Conservation (phyloP, 1,140 invertebrate genomes). For the Diplogasteroides magnus region DNA sequence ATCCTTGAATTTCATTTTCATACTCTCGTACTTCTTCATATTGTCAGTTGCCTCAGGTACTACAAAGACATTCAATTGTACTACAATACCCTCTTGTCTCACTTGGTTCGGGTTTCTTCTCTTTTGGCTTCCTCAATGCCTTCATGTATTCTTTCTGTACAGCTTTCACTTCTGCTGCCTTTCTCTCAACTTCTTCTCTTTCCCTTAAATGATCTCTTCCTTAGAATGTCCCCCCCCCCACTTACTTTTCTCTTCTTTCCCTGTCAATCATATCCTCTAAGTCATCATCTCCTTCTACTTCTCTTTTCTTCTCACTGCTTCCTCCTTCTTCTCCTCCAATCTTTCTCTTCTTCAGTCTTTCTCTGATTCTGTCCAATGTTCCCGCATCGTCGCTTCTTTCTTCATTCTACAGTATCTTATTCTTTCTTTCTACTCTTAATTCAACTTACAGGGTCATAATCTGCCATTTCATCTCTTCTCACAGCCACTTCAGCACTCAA, state of each 20-base stretch:
- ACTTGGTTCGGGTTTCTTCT: conserved; percentile 30
- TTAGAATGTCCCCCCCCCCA: conserved; percentile 53
- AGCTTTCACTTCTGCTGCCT: conserved; percentile 46
- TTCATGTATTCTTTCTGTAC: conserved; percentile 50
- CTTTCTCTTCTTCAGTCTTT: conserved; percentile 20
- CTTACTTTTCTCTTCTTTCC: conserved; percentile 43
- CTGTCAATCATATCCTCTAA: conserved; percentile 28
- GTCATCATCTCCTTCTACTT: conserved; percentile 26
- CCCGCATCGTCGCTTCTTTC: conserved; percentile 4
- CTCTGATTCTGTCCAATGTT: conserved; percentile 3
- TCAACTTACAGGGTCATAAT: conserved; percentile 57
- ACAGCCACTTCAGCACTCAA: conserved; percentile 62
- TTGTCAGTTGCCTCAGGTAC: conserved; percentile 57
- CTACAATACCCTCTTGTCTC: neutral
- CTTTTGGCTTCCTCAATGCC: conserved; percentile 42
- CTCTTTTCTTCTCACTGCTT: too few species aligned
- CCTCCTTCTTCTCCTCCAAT: conserved; percentile 1
- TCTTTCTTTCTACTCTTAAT: conserved; percentile 63
- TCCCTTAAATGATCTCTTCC: conserved; percentile 13
- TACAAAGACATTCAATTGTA: neutral
- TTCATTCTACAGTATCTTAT: conserved; percentile 31
- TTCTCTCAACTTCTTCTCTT: conserved; percentile 44
- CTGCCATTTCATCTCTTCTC: conserved; percentile 42
- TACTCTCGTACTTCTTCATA: conserved; percentile 70
- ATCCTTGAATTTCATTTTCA: conserved; percentile 71